phyloP scores from a whole-genome alignment of 1,140 invertebrate species.

The Arctopsyche grandis region DNA sequence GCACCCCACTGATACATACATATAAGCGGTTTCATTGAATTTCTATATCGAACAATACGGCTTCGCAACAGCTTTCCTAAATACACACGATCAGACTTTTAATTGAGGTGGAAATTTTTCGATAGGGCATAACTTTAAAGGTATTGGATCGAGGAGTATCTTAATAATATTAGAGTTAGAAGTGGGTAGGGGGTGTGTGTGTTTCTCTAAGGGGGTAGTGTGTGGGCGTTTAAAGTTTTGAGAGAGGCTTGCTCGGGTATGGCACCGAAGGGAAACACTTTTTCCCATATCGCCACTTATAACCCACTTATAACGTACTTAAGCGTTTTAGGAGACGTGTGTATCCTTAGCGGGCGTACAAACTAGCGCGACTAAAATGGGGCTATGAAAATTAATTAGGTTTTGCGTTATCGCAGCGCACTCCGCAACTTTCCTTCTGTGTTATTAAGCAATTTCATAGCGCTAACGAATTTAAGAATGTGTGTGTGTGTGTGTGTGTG shows the following conservation, averaged over 20 bases:
- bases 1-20: no score
- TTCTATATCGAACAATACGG: no score
- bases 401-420: conserved; percentile 17
- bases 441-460: conserved; percentile 34
- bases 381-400: conserved; percentile 34
- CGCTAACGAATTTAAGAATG: conserved; percentile 22
- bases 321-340: conserved; percentile 19
- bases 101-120: no score
- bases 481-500: neutral
- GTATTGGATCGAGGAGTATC: no score
- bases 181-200: no score
- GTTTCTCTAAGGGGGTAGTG: no score
- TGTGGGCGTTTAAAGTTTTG: no score
- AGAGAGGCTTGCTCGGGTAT: neutral
- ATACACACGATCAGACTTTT: no score
- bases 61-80: no score
- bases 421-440: conserved; percentile 24
- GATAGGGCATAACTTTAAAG: no score
- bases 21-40: no score
- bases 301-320: conserved; percentile 21
- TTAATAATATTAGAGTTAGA: no score
- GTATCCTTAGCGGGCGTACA: conserved; percentile 28
- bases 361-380: conserved; percentile 17
- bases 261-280: conserved; percentile 24
- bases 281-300: conserved; percentile 27